phyloP scores from a whole-genome alignment of 2,797 vertebrate species.

The Phalanger gymnotis region DNA sequence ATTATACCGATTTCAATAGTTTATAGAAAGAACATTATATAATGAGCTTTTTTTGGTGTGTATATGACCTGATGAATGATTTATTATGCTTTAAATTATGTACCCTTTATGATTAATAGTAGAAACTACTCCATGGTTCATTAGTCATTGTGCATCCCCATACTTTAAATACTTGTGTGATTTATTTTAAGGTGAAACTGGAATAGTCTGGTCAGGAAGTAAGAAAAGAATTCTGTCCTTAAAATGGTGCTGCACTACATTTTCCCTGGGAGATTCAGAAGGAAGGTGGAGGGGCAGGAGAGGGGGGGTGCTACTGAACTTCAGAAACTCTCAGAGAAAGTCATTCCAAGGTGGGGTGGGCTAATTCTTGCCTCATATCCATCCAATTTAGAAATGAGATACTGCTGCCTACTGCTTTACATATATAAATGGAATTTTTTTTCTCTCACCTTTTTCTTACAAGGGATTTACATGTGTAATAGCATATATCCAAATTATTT shows the following conservation, averaged over 20 bases:
- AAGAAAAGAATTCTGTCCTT: slow-evolving; percentile 2
- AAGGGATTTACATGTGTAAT: slow-evolving; percentile 46
- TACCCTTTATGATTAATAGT: neutral
- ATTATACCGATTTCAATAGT: slow-evolving; percentile 31
- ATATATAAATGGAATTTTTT: slow-evolving; percentile 53
- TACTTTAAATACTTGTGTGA: slow-evolving; percentile 44
- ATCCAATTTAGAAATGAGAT: slow-evolving; percentile 36
- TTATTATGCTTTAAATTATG: neutral
- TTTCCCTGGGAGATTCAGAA: slow-evolving; percentile 7
- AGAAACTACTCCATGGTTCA: neutral
- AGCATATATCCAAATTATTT: slow-evolving; percentile 65
- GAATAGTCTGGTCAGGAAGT: slow-evolving; percentile 24
- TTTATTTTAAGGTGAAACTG: slow-evolving; percentile 51
- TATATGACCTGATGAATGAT: neutral
- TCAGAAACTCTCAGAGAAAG: slow-evolving; percentile 28
- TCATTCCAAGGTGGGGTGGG: slow-evolving; percentile 30
- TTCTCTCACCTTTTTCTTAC: slow-evolving; percentile 18
- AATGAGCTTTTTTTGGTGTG: slow-evolving; percentile 20
- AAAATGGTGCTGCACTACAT: neutral
- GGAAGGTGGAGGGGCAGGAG: neutral
- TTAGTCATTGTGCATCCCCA: neutral
- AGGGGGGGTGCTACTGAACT: neutral
- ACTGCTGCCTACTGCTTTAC: slow-evolving; percentile 30
- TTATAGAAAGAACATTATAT: slow-evolving; percentile 35
- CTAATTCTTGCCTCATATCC: neutral